Evolutionary conservation across 2,797 vertebrate species (phyloP).

Genomic region (Paedocypris micromegethes): DNA sequence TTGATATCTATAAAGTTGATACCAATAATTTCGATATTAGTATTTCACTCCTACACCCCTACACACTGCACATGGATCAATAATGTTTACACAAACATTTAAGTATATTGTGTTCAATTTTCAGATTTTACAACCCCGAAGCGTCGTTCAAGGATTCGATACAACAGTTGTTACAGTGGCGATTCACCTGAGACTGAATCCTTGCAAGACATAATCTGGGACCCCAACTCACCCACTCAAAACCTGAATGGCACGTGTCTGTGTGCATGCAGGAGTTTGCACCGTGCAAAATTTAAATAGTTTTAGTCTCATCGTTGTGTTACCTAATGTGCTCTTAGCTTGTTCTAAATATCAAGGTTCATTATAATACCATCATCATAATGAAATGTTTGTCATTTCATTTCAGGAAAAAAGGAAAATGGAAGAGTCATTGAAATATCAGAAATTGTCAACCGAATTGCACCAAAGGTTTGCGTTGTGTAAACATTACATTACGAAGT

Average conservation of each 20-base stretch:
- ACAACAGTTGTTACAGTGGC: constrained; percentile 43
- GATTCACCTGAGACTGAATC: constrained; percentile 83
- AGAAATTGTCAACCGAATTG: constrained; percentile 72
- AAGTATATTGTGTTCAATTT: neutral
- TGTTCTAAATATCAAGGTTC: too few species aligned
- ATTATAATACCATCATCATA: neutral
- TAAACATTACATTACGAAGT: neutral
- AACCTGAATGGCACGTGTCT: constrained; percentile 66
- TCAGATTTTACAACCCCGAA: constrained; percentile 65
- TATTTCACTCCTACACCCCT: too few species aligned
- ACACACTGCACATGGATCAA: neutral
- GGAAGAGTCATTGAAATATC: constrained; percentile 65
- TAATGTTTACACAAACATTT: neutral
- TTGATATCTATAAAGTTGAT: too few species aligned
- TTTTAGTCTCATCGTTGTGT: too few species aligned
- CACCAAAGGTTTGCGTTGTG: constrained; percentile 63
- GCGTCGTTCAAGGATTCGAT: constrained; percentile 45
- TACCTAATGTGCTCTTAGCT: too few species aligned
- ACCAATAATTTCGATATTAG: too few species aligned
- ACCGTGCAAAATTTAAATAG: too few species aligned
- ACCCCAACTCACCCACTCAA: constrained; percentile 80
- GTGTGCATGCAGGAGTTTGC: neutral
- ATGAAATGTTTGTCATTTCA: too few species aligned
- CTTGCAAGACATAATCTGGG: constrained; percentile 92
- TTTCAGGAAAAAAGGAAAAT: constrained; percentile 38